Percentiles rank a stretch among this genome's conserved stretches.
phyloP scores from a whole-genome alignment of 2,797 vertebrate genomes.

The Odontamblyopus rebecca region DNA sequence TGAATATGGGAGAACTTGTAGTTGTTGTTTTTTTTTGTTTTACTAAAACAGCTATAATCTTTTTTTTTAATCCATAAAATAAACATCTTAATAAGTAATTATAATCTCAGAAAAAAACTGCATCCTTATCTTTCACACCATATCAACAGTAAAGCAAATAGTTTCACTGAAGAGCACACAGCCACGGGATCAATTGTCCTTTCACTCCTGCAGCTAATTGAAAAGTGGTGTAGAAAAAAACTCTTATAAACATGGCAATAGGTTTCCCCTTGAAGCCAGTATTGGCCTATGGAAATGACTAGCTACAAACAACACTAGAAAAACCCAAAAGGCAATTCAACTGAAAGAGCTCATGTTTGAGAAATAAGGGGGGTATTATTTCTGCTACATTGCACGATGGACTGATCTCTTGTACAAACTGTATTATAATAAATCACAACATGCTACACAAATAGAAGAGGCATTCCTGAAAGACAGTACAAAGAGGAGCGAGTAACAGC shows the following conservation, averaged over 20 bases:
- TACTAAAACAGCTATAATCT: too few relatives aligned
- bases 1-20: too few relatives aligned
- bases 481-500: not conserved
- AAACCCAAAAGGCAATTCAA: constrained; percentile 14
- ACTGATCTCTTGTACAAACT: constrained; percentile 3
- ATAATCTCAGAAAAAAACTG: too few relatives aligned
- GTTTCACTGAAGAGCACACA: constrained; percentile 8
- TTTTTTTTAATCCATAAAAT: too few relatives aligned
- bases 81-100: too few relatives aligned
- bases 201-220: constrained; percentile 2
- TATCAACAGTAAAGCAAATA: constrained; percentile 1
- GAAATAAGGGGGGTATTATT: constrained; percentile 9
- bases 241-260: not conserved
- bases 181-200: constrained; percentile 14
- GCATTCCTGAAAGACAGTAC: constrained; percentile 15
- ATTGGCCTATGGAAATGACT: constrained; percentile 9
- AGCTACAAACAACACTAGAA: constrained; percentile 2
- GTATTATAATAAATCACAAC: constrained; percentile 21
- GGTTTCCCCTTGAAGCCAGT: not conserved
- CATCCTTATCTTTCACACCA: not conserved
- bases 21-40: too few relatives aligned
- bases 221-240: constrained; percentile 9
- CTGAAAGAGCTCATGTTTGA: not conserved
- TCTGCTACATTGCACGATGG: not conserved
- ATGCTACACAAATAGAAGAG: constrained; percentile 18